phyloP scores from a whole-genome alignment of 92 coral and sea anemone species.

The Umimayanthus chanpuru region DNA sequence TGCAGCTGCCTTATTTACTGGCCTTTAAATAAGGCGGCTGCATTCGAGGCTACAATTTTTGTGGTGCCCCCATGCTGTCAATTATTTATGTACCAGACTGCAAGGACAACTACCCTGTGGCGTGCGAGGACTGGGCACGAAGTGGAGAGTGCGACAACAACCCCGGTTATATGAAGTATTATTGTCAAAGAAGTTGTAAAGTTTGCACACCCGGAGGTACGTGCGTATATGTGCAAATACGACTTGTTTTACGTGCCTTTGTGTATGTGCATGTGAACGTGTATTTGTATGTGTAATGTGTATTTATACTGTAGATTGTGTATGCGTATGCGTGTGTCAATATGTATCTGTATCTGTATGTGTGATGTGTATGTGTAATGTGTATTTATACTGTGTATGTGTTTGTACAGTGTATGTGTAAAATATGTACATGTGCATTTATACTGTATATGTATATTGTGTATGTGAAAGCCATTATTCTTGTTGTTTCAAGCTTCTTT shows the following conservation, averaged over 20 bases:
- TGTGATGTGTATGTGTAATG: too few relatives aligned
- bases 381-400: too few relatives aligned
- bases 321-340: too few relatives aligned
- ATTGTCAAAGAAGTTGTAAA: slow-evolving; percentile 75
- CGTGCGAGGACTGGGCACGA: slow-evolving; percentile 77
- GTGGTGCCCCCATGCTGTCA: background rate
- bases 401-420: too few relatives aligned
- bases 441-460: too few relatives aligned
- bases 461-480: too few relatives aligned
- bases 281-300: background rate
- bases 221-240: background rate
- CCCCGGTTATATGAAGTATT: slow-evolving; percentile 70
- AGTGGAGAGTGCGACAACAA: slow-evolving; percentile 65
- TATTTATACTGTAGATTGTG: too few relatives aligned
- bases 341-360: too few relatives aligned
- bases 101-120: slow-evolving; percentile 70
- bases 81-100: slow-evolving; percentile 50
- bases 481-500: too few relatives aligned
- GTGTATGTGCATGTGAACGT: background rate
- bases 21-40: too few relatives aligned
- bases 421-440: too few relatives aligned
- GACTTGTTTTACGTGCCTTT: too few relatives aligned
- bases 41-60: background rate
- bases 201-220: slow-evolving; percentile 60
- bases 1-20: background rate